Evolutionary conservation across 1,140 invertebrate species (phyloP), one percentile per base, ranked within the genome.

Genomic region (Arion vulgaris): DNA sequence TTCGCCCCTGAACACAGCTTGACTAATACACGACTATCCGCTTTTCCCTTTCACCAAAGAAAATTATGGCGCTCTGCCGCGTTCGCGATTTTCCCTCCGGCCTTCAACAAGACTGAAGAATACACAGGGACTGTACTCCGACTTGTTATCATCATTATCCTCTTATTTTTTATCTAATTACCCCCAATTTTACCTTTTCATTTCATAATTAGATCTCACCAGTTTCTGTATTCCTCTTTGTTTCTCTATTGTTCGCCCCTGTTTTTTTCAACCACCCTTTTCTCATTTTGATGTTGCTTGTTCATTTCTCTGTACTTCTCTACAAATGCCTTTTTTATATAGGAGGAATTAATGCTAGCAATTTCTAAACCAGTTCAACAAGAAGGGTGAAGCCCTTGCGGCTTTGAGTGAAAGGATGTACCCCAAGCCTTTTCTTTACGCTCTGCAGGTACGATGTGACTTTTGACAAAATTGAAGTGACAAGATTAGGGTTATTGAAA

Each of bases 101-200:
- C 15, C 13, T 62, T 5, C 26, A n/a, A 62, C 11, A 62, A 62
- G 57, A 13, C 11, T 5, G 57, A 62, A 62, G 57, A 62, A n/a
- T n/a, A n/a, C 57, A n/a, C 15, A n/a, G 57, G 57, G 26, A 62
- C 57, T 15, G 4, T 23, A 23, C 26, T 5, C 4, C 13, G 4
- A 23, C 57, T 62, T 62, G 26, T 62, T 62, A 62, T 23, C 11
- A n/a, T 62, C 15, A 62, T 62, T 62, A 62, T 62, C 57, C 57
- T 62, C 57, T 62, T 62, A 62, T 62, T 62, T 62, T 62, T 62
- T 23, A 15, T 23, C 57, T 62, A 62, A 62, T 62, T 62, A 62
- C 26, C 57, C 57, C 57, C 57, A 62, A n/a, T 62, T 62, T 62
- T 62, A 23, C 26, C 13, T 62, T 62, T 62, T 62, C 15, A 62